Base-by-base conservation (phyloP, 2,113 vertebrate genomes). In the Sterrhoptilus dennistouni region DNA sequence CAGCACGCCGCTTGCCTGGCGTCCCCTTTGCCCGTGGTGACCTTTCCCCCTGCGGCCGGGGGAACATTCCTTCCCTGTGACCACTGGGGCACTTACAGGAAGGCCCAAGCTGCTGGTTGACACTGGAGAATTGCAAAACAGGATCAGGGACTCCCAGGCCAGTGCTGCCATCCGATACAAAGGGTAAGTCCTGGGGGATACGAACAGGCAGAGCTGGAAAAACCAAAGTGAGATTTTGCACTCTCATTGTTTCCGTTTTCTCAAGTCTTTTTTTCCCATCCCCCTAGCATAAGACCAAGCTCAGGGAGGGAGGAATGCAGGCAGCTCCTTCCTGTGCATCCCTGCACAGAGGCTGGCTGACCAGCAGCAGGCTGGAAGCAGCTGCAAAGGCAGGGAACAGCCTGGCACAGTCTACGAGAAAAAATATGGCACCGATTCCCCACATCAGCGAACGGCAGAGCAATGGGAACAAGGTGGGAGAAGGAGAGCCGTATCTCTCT, bases 361-460 rank as follows among this genome's bases (percentile, higher is more conserved):
- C 4, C 4, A 1, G 36, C n/a, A 87, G 78, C 63, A 27, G 44
- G 69, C 44, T 70, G 52, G 38, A 77, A 81, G 40, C 7, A 14
- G 60, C 4, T 4, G 71, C 7, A 4, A 60, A 53, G 33, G 71
- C 27, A 70, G 19, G 47, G 61, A 92, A 57, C 2, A 31, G 44
- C 33, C 6, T 6, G 10, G 33, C 21, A 28, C 6, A 24, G 12
- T 22, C 44, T 23, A 14, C 0, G 0, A 59, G 38, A 36, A 12
- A 79, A 90, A 79, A 22, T 17, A 20, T 19, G 28, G 57, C 0
- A 0, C 25, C 10, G 6, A 42, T 29, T 71, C 29, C n/a, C 28
- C 12, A 8, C 8, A 3, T 42, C 1, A 2, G 18, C 0, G 1
- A 72, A 66, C 0, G 0, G 31, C 7, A 2, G 38, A 57, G n/a